Evolutionary conservation across 2,113 vertebrate species (phyloP).

Genomic region (Larimichthys polyactis): DNA sequence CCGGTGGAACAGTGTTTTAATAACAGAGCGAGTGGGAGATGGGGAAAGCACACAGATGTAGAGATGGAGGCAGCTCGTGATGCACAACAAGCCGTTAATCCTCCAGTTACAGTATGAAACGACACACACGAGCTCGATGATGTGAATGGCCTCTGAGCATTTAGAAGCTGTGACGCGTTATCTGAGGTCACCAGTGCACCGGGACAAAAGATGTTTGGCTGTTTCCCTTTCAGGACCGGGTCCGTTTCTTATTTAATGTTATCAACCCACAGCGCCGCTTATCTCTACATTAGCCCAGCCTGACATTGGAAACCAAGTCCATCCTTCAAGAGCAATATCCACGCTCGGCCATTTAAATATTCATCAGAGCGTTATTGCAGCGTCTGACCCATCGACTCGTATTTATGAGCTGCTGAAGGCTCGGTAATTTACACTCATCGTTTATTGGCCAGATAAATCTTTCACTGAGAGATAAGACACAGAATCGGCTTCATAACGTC

Average conservation of each 20-base stretch:
- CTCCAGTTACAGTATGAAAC: neutral
- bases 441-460: slow-evolving; percentile 69
- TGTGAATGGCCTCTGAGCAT: slow-evolving; percentile 18
- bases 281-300: slow-evolving; percentile 38
- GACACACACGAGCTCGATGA: neutral
- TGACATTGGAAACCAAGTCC: slow-evolving; percentile 37
- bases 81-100: slow-evolving; percentile 32
- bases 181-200: slow-evolving; percentile 20
- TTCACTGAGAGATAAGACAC: slow-evolving; percentile 39
- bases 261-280: slow-evolving; percentile 28
- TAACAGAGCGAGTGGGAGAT: slow-evolving; percentile 28
- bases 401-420: slow-evolving; percentile 54
- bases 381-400: slow-evolving; percentile 59
- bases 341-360: slow-evolving; percentile 57
- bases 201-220: slow-evolving; percentile 6
- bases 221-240: neutral
- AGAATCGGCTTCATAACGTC: slow-evolving; percentile 7
- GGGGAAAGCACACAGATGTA: slow-evolving; percentile 1
- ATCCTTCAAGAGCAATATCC: slow-evolving; percentile 42
- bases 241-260: slow-evolving; percentile 29
- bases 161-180: slow-evolving; percentile 9
- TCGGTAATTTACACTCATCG: slow-evolving; percentile 63
- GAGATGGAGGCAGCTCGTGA: slow-evolving; percentile 30
- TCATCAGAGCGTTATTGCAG: slow-evolving; percentile 57
- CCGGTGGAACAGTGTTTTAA: slow-evolving; percentile 48